These are phyloP conservation scores for Byasa hedistus DNA, from an alignment of 2,888 invertebrate genomes.

Conservation along the genomic window DNA sequence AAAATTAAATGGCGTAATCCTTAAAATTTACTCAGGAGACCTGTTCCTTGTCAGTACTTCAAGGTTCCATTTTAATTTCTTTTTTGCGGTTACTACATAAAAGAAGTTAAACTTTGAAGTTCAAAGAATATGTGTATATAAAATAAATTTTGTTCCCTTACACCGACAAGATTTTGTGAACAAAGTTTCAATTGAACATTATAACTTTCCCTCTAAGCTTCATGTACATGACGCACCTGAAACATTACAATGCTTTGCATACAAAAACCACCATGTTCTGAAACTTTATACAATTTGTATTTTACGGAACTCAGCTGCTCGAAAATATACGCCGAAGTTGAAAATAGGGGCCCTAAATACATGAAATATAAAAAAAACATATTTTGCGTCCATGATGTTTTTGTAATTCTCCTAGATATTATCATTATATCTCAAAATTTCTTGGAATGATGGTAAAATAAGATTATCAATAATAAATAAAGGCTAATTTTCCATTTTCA, in stretches of 20 bases:
- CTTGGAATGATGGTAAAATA: not conserved
- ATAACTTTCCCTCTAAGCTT: slow-evolving; percentile 13
- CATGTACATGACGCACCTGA: slow-evolving; percentile 17
- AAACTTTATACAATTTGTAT: not conserved
- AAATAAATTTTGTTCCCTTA: slow-evolving; percentile 8
- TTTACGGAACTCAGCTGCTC: not conserved
- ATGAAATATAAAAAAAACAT: too few relatives aligned
- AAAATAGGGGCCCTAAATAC: not conserved
- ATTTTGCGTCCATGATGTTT: too few relatives aligned
- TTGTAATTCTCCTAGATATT: too few relatives aligned
- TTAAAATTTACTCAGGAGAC: too few relatives aligned
- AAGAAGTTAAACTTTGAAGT: slow-evolving; percentile 31
- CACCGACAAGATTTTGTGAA: slow-evolving; percentile 8
- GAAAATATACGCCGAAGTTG: not conserved
- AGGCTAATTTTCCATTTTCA: too few relatives aligned
- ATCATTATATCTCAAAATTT: not conserved
- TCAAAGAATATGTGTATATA: slow-evolving; percentile 37
- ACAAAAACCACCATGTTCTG: not conserved
- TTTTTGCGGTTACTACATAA: too few relatives aligned
- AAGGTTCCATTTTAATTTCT: too few relatives aligned
- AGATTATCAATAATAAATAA: too few relatives aligned
- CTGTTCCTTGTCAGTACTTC: too few relatives aligned
- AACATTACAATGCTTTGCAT: slow-evolving; percentile 36
- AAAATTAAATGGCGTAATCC: too few relatives aligned
- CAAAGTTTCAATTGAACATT: slow-evolving; percentile 15